These are phyloP conservation scores for Cyanoramphus novaezelandiae DNA, from an alignment of 2,113 vertebrate genomes.

Conservation along the genomic window DNA sequence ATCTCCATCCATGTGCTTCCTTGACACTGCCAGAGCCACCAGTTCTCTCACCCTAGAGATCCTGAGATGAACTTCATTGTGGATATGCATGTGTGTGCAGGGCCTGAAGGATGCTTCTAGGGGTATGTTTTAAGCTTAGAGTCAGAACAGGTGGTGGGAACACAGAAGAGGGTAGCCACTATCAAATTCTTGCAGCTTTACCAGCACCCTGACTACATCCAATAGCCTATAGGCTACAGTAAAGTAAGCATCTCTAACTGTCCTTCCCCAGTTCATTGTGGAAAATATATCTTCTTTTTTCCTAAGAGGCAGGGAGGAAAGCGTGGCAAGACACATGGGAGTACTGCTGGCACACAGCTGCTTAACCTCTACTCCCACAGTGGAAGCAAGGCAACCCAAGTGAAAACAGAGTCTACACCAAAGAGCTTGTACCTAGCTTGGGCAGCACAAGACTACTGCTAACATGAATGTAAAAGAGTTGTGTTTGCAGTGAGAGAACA, in stretches of 20 bases:
- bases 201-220: too few relatives aligned
- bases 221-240: not conserved
- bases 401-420: not conserved
- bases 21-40: not conserved
- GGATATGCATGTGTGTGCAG: too few relatives aligned
- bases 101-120: not conserved
- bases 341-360: not conserved
- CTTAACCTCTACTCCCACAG: not conserved
- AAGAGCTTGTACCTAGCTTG: not conserved
- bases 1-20: not conserved
- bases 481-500: rapidly evolving
- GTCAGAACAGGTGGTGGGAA: not conserved
- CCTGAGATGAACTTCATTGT: not conserved
- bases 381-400: not conserved
- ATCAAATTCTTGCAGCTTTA: not conserved
- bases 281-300: rapidly evolving
- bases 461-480: not conserved
- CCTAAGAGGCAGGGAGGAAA: not conserved
- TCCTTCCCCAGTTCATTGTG: not conserved
- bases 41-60: not conserved
- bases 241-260: not conserved
- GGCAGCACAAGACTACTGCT: not conserved
- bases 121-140: not conserved
- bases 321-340: not conserved
- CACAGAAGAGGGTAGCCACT: not conserved